Evolutionary conservation across 2,888 invertebrate genomes (phyloP).

Genomic region (Gerosis bhagava): DNA sequence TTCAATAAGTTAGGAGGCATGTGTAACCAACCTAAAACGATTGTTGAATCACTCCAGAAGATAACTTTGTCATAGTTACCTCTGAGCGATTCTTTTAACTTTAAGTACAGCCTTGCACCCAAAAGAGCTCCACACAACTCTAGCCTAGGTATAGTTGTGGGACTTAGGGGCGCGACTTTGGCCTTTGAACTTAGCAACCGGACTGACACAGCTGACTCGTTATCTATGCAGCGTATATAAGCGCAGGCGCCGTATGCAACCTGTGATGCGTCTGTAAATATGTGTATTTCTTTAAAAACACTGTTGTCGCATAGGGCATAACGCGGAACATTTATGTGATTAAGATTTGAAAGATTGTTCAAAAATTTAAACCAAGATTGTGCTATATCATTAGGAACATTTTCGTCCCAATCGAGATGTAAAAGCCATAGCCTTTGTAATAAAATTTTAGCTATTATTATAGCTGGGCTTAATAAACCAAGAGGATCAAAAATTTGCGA

Average conservation of each 20-base stretch:
- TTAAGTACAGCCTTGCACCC: not conserved
- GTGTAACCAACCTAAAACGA: conserved; percentile 4
- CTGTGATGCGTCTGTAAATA: conserved; percentile 33
- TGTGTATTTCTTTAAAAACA: conserved; percentile 20
- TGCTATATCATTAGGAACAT: conserved; percentile 9
- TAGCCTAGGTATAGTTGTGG: not conserved
- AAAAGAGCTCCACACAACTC: not conserved
- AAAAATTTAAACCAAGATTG: conserved; percentile 10
- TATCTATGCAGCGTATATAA: conserved; percentile 29
- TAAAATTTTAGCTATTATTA: conserved; percentile 30
- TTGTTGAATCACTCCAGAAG: no score
- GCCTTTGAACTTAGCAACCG: conserved; percentile 36
- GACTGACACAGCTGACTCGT: conserved; percentile 16
- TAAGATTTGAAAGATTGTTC: not conserved
- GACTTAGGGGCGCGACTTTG: conserved; percentile 32
- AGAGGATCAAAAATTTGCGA: conserved; percentile 35
- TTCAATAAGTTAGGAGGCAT: conserved; percentile 3
- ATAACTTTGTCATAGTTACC: no score
- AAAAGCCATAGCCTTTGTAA: conserved; percentile 28
- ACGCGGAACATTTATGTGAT: conserved; percentile 8
- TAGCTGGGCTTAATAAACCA: conserved; percentile 30
- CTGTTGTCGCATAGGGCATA: conserved; percentile 5
- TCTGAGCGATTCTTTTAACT: not conserved
- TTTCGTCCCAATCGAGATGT: conserved; percentile 19
- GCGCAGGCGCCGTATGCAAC: conserved; percentile 34